phyloP scores from a whole-genome alignment of 2,888 invertebrate genomes.

The Brenthis daphne region DNA sequence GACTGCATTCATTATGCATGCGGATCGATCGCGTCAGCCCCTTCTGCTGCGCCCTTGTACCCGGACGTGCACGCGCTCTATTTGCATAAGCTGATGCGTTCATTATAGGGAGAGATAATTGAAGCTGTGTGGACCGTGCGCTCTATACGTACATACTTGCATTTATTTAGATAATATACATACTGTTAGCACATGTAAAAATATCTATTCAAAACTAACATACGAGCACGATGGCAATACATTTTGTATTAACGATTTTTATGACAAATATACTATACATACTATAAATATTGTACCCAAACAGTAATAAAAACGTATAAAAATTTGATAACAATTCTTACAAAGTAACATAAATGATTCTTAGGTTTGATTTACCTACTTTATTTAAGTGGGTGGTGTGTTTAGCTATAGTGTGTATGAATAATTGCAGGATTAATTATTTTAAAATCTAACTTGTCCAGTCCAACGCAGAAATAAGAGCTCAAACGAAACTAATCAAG shows the following conservation, averaged over 20 bases:
- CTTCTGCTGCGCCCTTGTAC: slow-evolving; percentile 22
- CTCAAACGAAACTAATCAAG: slow-evolving; percentile 37
- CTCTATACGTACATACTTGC: neutral
- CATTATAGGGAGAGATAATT: slow-evolving; percentile 39
- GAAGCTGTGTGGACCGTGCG: slow-evolving; percentile 25
- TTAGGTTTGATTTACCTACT: too few species aligned
- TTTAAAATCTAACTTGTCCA: too few species aligned
- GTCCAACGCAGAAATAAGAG: slow-evolving; percentile 14
- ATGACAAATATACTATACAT: neutral
- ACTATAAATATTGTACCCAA: neutral
- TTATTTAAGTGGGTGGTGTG: too few species aligned
- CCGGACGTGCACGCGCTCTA: slow-evolving; percentile 31
- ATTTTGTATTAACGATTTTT: too few species aligned
- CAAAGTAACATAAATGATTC: too few species aligned
- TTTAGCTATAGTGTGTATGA: too few species aligned
- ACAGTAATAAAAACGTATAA: too few species aligned
- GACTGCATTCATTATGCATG: slow-evolving; percentile 30
- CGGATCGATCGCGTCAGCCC: slow-evolving; percentile 28
- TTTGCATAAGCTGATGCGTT: slow-evolving; percentile 49
- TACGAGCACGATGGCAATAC: neutral
- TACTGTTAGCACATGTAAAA: neutral
- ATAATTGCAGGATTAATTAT: too few species aligned
- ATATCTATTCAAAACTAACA: too few species aligned
- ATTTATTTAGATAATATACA: neutral
- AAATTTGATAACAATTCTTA: too few species aligned